Evolutionary conservation across 2,113 vertebrate species (phyloP), one percentile per base, ranked within the genome.

Genomic region (Ictalurus punctatus): DNA sequence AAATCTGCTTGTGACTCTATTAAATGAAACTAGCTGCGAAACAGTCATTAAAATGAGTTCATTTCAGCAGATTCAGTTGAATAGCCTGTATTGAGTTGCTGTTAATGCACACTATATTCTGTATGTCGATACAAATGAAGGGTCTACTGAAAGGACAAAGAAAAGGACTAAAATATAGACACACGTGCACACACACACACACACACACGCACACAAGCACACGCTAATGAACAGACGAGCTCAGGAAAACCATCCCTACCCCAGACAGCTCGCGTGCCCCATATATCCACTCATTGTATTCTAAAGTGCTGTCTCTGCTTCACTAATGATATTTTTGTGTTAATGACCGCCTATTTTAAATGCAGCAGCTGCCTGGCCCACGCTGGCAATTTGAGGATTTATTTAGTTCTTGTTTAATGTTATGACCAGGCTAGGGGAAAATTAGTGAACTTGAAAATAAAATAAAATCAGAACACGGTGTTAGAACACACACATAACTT

Each of bases 311-410:
- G 90, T 87, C 89, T 92, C 93, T 91, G 92, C 91, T 87, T 89
- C 90, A 87, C 89, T 93, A 94, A 94, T 94, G 93, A 94, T 91
- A 93, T 91, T 91, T 87, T 90, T 83, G 86, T 93, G 91, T 94
- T 94, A 94, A 95, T 93, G 89, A 94, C 90, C 90, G 92, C 90
- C 93, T 88, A 89, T 91, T 90, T 92, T 90, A 87, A 93, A 92
- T 89, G 89, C 91, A 88, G 73, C 78, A 82, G 52, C 90, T 87
- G 86, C 86, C 74, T 6, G 52, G 89, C 88, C 91, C 52, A 84
- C 71, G 73, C 83, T 80, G 89, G 86, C 82, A 90, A 91, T 87
- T 61, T 67, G 76, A 91, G 89, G 93, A 89, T 92, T 92, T 92
- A 76, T 92, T 88, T 90, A 92, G 92, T 92, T 86, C 88, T 89